Conservation (phyloP, 2,888 invertebrate genomes). For the Lepas anatifera region DNA sequence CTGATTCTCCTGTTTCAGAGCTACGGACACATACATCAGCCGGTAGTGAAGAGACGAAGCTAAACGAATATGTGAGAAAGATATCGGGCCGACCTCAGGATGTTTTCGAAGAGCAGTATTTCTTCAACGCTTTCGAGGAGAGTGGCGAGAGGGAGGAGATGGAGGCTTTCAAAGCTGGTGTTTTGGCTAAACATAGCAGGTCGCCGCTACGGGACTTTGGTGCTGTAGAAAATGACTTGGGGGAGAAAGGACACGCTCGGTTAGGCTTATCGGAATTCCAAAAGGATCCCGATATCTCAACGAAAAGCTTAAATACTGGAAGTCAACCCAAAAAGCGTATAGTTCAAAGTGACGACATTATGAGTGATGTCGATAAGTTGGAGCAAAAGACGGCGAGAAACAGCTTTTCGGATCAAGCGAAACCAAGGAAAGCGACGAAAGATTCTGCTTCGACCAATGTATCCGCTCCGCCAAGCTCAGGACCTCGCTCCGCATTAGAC, state of each 20-base stretch:
- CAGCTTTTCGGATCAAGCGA: background rate
- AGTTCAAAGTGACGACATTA: too few species aligned
- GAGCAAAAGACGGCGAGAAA: too few species aligned
- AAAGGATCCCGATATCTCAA: fast-evolving
- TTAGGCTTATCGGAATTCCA: background rate
- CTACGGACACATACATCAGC: background rate
- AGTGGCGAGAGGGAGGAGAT: background rate
- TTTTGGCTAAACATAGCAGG: background rate
- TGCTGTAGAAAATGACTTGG: background rate
- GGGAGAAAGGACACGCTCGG: background rate
- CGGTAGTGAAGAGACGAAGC: background rate
- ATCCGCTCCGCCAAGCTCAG: too few species aligned
- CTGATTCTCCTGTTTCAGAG: too few species aligned
- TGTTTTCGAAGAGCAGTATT: background rate
- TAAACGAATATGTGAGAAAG: background rate
- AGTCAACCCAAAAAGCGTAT: too few species aligned
- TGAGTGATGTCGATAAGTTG: too few species aligned
- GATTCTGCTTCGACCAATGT: too few species aligned
- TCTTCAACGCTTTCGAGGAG: background rate
- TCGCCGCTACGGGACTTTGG: background rate
- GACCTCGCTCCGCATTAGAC: background rate
- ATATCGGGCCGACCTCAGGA: background rate
- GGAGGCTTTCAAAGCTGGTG: background rate
- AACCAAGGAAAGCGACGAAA: background rate
- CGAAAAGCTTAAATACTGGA: background rate